Evolutionary conservation across 2,797 vertebrate genomes (phyloP).

Genomic region (Macroramphosus scolopax): DNA sequence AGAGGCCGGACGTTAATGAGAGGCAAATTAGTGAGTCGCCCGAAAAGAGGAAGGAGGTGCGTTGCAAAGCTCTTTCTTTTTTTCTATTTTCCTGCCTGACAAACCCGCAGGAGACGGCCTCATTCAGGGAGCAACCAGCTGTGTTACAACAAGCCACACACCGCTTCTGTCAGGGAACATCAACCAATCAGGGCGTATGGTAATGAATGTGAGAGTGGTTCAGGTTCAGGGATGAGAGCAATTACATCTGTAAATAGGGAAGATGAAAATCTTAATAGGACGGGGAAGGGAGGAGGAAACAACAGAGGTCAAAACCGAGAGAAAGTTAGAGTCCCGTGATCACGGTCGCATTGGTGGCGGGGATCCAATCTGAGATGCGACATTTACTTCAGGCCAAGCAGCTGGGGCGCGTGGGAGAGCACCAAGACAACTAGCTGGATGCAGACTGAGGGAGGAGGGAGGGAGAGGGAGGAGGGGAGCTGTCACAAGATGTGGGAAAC

Average conservation of each 20-base stretch:
- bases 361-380: constrained; percentile 46
- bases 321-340: constrained; percentile 15
- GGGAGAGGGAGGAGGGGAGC: constrained; percentile 8
- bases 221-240: constrained; percentile 38
- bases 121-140: constrained; percentile 62
- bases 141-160: constrained; percentile 55
- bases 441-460: neutral
- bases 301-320: neutral
- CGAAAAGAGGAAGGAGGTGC: constrained; percentile 2
- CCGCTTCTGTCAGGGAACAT: constrained; percentile 63
- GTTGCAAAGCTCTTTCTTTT: constrained; percentile 37
- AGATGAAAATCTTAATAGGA: constrained; percentile 4
- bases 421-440: constrained; percentile 53
- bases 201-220: constrained; percentile 49
- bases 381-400: constrained; percentile 67
- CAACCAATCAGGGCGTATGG: constrained; percentile 58
- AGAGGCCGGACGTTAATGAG: constrained; percentile 57
- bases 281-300: neutral
- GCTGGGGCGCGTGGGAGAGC: constrained; percentile 51
- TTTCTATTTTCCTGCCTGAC: constrained; percentile 37
- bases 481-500: constrained; percentile 66
- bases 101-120: constrained; percentile 37
- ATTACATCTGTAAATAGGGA: constrained; percentile 31
- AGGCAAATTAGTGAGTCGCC: constrained; percentile 42
- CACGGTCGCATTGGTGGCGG: constrained; percentile 19